These are phyloP conservation scores for Scaptomyza hsui DNA, from an alignment of 1,140 invertebrate species.

Conservation along the genomic window DNA sequence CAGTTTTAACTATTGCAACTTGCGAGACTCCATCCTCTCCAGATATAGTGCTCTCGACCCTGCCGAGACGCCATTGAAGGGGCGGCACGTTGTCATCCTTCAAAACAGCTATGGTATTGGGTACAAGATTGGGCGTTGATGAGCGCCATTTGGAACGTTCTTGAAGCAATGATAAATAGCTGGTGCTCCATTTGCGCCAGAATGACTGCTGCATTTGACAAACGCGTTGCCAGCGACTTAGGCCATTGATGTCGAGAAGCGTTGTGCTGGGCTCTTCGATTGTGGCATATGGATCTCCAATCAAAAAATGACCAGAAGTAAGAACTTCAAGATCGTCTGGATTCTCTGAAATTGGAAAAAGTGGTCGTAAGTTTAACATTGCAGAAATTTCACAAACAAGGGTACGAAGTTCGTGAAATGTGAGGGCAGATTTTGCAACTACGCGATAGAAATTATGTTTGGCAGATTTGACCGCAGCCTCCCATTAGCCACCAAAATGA, in stretches of 20 bases:
- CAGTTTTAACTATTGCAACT: no score
- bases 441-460: not conserved
- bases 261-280: not conserved
- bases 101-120: no score
- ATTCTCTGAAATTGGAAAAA: conserved; percentile 17
- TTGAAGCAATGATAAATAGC: conserved; percentile 10
- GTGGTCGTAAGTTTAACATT: conserved; percentile 10
- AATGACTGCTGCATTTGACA: conserved; percentile 19
- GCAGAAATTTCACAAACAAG: conserved; percentile 13
- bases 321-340: not conserved
- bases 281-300: no score
- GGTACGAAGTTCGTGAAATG: not conserved
- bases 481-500: no score
- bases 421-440: conserved; percentile 1
- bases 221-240: conserved; percentile 17
- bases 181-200: conserved; percentile 2
- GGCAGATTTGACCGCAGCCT: no score
- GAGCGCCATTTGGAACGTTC: conserved; percentile 7
- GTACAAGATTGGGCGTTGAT: not conserved
- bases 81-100: conserved; percentile 12
- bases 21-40: no score
- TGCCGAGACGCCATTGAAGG: conserved; percentile 5
- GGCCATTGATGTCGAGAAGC: conserved; percentile 8
- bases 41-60: conserved; percentile 2
- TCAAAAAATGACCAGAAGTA: no score